Evolutionary conservation across 2,113 vertebrate genomes (phyloP).

Genomic region (Muntiacus reevesi): DNA sequence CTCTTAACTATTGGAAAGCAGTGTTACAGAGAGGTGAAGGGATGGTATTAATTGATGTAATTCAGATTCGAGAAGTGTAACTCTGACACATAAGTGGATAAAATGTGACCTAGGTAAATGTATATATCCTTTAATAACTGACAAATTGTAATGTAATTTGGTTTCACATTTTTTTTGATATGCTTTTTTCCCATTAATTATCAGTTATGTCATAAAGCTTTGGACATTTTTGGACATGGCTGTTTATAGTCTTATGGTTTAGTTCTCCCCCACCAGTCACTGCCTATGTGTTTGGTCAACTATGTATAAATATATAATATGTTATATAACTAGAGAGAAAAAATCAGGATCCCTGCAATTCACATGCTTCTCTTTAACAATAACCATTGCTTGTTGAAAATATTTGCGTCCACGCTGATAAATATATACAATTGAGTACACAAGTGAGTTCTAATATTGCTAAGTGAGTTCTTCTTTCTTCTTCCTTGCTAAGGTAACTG

Average conservation of each 20-base stretch:
- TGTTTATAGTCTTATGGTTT: background rate
- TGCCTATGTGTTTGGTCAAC: background rate
- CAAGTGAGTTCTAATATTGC: background rate
- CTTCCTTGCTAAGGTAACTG: background rate
- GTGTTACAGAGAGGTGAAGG: background rate
- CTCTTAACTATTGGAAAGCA: background rate
- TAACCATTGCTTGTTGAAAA: background rate
- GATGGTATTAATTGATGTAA: background rate
- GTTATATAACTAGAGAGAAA: background rate
- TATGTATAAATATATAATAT: background rate
- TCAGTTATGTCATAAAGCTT: background rate
- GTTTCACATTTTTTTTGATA: background rate
- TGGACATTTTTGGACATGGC: background rate
- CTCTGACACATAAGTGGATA: background rate
- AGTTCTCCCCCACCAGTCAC: background rate
- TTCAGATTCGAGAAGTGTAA: background rate
- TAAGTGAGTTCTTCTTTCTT: background rate
- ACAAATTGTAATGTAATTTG: background rate
- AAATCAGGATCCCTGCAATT: background rate
- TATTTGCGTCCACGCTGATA: background rate
- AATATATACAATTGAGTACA: background rate
- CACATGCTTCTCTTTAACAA: background rate
- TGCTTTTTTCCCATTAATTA: background rate
- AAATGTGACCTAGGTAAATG: background rate
- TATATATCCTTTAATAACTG: background rate